Conservation (phyloP, 2,888 invertebrate genomes). For the Scaptomyza tumidula region DNA sequence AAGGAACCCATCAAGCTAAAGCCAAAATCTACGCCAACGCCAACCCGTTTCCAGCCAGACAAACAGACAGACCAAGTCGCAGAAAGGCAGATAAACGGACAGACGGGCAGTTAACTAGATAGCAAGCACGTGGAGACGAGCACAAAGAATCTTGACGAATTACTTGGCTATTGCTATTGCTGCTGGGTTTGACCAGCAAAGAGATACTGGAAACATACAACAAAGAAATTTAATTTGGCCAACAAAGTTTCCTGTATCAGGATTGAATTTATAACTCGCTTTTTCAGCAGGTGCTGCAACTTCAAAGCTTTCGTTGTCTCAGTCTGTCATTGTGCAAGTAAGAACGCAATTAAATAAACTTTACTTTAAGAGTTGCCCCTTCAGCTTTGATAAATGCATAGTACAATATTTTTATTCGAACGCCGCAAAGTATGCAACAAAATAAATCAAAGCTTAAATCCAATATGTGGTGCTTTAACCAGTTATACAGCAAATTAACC, state of each 20-base stretch:
- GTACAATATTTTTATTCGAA: not conserved
- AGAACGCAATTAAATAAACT: not conserved
- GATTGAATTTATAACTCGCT: conserved; percentile 54
- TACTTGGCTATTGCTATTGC: conserved; percentile 59
- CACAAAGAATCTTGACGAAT: conserved; percentile 74
- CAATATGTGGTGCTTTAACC: not conserved
- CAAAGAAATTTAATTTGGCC: conserved; percentile 68
- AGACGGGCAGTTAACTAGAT: conserved; percentile 38
- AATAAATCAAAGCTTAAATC: not conserved
- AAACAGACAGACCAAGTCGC: conserved; percentile 5
- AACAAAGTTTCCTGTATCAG: conserved; percentile 42
- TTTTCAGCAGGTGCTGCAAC: conserved; percentile 15
- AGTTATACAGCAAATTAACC: not conserved
- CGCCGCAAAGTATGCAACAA: conserved; percentile 31
- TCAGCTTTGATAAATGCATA: not conserved
- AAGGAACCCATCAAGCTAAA: conserved; percentile 41
- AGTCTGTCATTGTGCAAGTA: not conserved
- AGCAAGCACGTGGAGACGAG: conserved; percentile 32
- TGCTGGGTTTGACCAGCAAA: not conserved
- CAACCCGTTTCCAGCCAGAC: conserved; percentile 9
- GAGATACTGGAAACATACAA: conserved; percentile 5
- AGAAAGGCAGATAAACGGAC: conserved; percentile 11
- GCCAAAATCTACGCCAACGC: conserved; percentile 15
- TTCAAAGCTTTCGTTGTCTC: not conserved
- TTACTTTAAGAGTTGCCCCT: too few species aligned